Evolutionary conservation across 2,113 vertebrate species (phyloP), one percentile per base, ranked within the genome.

Genomic region (Engraulis encrasicolus): DNA sequence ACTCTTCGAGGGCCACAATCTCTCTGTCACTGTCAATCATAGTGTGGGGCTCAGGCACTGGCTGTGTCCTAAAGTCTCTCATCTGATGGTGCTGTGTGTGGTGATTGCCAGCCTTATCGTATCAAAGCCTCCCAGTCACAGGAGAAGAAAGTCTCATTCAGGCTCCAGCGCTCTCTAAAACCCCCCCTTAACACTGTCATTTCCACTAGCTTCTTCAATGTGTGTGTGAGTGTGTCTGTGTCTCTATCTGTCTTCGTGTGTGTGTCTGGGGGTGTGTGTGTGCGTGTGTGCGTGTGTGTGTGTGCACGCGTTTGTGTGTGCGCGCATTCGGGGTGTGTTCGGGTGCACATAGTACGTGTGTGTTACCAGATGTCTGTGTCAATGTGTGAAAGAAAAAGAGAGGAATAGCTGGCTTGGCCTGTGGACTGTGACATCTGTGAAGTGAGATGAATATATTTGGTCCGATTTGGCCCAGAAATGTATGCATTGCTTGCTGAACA

Each of bases 51-150:
- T 61, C 20, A 66, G 27, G 6, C n/a, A 66, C 23, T 66, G 58
- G 58, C n/a, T 66, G n/a, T 31, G 58, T 66, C 12, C 58, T 66
- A 27, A 12, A 61, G n/a, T 23, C 58, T 66, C 58, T 66, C 58
- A 66, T 27, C n/a, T n/a, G n/a, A n/a, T 23, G 14, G 58, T 45
- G 58, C 58, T 66, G 58, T 66, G n/a, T 66, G 20, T 15, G 58
- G 58, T 61, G 58, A 66, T 66, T 66, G 20, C 4, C 58, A 66
- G 58, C 58, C 58, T 66, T 66, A 27, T 66, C 58, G 27, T 66
- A 31, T 66, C 23, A 66, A 66, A 66, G n/a, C 58, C 58, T 27
- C 58, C 31, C n/a, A n/a, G n/a, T n/a, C n/a, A n/a, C 40, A 3
- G 1, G 58, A 66, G 58, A 9, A 66, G 20, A 12, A 31, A 31